phyloP scores from a whole-genome alignment of 1,140 invertebrate species.

The Aphelenchoides avenae region DNA sequence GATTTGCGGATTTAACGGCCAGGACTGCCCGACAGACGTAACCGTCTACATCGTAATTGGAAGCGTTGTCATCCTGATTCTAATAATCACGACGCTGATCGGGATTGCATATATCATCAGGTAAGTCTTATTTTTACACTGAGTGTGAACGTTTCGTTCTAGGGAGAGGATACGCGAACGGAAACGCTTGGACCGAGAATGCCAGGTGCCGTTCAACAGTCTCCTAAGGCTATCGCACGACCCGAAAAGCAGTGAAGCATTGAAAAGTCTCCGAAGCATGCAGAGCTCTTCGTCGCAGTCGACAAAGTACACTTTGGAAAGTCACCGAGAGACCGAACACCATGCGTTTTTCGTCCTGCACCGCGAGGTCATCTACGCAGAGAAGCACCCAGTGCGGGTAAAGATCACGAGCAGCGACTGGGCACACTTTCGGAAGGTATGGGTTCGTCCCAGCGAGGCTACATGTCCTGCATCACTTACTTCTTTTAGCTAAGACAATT shows the following conservation, averaged over 20 bases:
- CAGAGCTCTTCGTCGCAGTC: constrained; percentile 11
- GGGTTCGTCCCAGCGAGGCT: constrained; percentile 2
- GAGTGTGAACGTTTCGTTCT: constrained; percentile 10
- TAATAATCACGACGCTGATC: constrained; percentile 10
- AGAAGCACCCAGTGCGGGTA: constrained; percentile 15
- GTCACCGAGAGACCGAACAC: background rate
- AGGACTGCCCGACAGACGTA: constrained; percentile 22
- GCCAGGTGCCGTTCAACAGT: constrained; percentile 15
- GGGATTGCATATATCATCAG: constrained; percentile 23
- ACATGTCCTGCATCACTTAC: background rate
- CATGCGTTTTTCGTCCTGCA: background rate
- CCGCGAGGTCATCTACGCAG: constrained; percentile 33
- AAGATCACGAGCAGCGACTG: constrained; percentile 15
- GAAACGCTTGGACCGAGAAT: constrained; percentile 19
- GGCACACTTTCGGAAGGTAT: background rate
- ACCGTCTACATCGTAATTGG: constrained; percentile 30
- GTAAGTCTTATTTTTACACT: constrained; percentile 19
- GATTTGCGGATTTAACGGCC: constrained; percentile 34
- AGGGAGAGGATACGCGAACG: constrained; percentile 16
- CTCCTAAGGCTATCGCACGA: constrained; percentile 1
- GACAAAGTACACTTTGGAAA: constrained; percentile 6
- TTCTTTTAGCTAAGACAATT: constrained; percentile 37
- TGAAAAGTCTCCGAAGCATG: constrained; percentile 27
- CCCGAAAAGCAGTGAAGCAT: background rate
- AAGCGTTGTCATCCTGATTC: constrained; percentile 9